Percentiles rank a stretch among this genome's conserved stretches.
These are phyloP conservation scores for Cryptoblepharus egeriae DNA, from an alignment of 2,797 vertebrate genomes.

Conservation along the genomic window DNA sequence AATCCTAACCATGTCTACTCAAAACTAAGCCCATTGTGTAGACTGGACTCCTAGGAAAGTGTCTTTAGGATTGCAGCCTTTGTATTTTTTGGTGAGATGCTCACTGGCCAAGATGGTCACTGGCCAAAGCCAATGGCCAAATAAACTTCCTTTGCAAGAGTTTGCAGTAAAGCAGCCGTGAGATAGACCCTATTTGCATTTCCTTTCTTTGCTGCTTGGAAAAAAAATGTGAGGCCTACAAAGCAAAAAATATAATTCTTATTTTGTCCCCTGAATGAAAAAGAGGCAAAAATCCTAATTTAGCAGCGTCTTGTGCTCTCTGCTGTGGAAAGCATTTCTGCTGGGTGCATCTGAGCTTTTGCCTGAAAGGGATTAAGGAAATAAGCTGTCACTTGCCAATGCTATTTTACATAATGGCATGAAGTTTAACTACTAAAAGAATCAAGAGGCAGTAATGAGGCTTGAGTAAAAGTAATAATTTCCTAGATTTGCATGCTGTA, in stretches of 20 bases:
- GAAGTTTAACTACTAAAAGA: constrained; percentile 26
- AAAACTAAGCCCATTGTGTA: too few species aligned
- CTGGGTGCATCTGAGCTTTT: not conserved
- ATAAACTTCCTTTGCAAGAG: not conserved
- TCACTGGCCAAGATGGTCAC: too few species aligned
- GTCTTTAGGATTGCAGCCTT: too few species aligned
- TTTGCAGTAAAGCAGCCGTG: not conserved
- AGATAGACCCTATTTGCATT: not conserved
- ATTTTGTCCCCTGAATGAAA: constrained; percentile 3
- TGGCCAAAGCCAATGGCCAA: not conserved
- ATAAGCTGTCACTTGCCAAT: constrained; percentile 5
- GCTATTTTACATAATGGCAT: constrained; percentile 33
- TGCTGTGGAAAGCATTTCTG: constrained; percentile 4
- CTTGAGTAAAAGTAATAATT: constrained; percentile 36
- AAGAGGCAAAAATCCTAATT: constrained; percentile 1
- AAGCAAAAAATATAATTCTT: not conserved
- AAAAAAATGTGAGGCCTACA: not conserved
- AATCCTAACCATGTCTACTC: too few species aligned
- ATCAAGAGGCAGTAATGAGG: constrained; percentile 32
- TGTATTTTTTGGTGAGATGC: not conserved
- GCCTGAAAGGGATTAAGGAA: constrained; percentile 26
- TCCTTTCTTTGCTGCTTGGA: not conserved
- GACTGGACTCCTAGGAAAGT: too few species aligned
- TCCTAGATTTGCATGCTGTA: constrained; percentile 19
- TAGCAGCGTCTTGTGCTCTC: not conserved